Evolutionary conservation across 2,888 invertebrate genomes (phyloP).

Genomic region (Lepeophtheirus nordmannii): DNA sequence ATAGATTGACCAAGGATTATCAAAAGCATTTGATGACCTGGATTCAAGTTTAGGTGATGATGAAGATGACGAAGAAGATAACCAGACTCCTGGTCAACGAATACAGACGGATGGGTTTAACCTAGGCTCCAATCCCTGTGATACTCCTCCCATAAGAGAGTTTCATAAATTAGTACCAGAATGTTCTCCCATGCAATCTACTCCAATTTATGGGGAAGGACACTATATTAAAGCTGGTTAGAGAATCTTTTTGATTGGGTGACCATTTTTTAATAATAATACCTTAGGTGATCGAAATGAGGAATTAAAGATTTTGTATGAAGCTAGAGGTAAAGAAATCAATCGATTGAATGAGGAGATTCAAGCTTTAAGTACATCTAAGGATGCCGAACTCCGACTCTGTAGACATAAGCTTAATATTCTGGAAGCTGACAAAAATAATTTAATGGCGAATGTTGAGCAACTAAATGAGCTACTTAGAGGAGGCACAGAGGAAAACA

Average conservation of each 20-base stretch:
- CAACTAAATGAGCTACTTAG: background rate
- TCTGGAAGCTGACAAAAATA: constrained; percentile 8
- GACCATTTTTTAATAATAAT: background rate
- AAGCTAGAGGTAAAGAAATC: constrained; percentile 26
- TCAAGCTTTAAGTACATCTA: constrained; percentile 9
- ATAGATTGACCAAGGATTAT: background rate
- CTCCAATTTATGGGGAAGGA: background rate
- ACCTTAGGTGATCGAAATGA: background rate
- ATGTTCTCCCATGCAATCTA: background rate
- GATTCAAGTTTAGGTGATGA: background rate
- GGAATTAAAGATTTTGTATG: constrained; percentile 26
- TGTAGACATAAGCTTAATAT: constrained; percentile 10
- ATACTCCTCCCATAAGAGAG: background rate
- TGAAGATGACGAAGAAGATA: background rate
- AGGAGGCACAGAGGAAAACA: background rate
- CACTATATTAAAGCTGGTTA: too few species aligned
- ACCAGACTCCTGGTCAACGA: background rate
- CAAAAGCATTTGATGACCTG: background rate
- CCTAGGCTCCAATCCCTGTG: background rate
- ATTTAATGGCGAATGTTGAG: constrained; percentile 14
- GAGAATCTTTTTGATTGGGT: background rate
- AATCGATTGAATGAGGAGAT: constrained; percentile 19
- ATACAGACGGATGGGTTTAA: background rate
- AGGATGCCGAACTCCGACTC: constrained; percentile 15
- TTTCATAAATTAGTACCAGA: background rate